Evolutionary conservation across 1,140 invertebrate genomes (phyloP), one percentile per base, ranked within the genome.

Genomic region (Rhopalosiphum padi): DNA sequence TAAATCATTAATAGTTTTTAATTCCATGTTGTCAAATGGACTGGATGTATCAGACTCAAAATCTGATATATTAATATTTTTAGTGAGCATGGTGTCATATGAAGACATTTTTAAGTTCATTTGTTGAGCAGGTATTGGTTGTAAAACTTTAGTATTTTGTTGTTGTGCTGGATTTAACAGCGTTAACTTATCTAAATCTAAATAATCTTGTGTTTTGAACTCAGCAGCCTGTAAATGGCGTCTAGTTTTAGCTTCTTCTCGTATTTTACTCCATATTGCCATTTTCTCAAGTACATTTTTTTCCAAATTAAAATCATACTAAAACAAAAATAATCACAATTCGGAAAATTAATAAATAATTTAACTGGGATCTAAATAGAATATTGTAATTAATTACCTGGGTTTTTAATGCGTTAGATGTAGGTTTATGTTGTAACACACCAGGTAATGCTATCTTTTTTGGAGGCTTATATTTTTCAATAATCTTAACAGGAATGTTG

Each of bases 1-100:
- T 96, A 98, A 96, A 95, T 98, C 98, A 95, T 98, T 98, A 83
- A 98, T 97, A 68, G 97, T 98, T 95, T 98, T 98, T 51, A 98
- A 95, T 96, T 98, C 98, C 95, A 98, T 97, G 96, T 98, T 98
- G 96, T 98, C 98, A 95, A 98, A 98, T 1, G 98, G 98, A 95
- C 97, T 98, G 35, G 97, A 98, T 89, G 97, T 98, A 95, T 98
- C 97, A 95, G 97, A 97, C 95, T 98, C 98, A 96, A 98, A 98
- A 95, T 98, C 98, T 83, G 97, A 97, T 95, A 96, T 97, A 94
- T 97, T 97, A 92, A 97, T 95, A 91, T 93, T 94, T 83, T 90
- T 89, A 35, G 68, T 77, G 46, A 94, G 41, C 60, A 83, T 85
- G 22, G n/a, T 90, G 6, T 89, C 68, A 77, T 85, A 37, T 90